A percentile compares a stretch with the other conserved stretches of the same genome.
Evolutionary conservation across 2,888 invertebrate genomes (phyloP).

Genomic region (Pherbina coryleti): DNA sequence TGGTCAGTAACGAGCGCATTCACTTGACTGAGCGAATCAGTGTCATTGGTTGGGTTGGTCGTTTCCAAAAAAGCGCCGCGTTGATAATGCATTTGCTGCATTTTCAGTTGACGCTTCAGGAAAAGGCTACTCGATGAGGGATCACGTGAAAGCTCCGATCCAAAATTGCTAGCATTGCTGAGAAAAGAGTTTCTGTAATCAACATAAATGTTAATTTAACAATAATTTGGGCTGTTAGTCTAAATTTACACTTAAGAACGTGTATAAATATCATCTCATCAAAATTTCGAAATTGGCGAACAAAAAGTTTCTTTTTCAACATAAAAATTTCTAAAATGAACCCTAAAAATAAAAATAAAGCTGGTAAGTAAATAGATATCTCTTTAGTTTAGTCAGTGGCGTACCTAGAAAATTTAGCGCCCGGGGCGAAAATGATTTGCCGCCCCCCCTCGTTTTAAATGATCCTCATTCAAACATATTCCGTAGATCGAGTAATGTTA

Average conservation of each 20-base stretch:
- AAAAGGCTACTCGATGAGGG: slow-evolving; percentile 53
- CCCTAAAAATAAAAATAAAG: too few relatives aligned
- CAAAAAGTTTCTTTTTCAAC: too few relatives aligned
- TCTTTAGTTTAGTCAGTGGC: too few relatives aligned
- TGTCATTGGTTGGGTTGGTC: not conserved
- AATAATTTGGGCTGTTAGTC: not conserved
- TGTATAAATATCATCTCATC: too few relatives aligned
- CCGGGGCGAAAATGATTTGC: too few relatives aligned
- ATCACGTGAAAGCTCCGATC: slow-evolving; percentile 66
- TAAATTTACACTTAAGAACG: not conserved
- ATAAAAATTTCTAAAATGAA: too few relatives aligned
- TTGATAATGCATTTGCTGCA: slow-evolving; percentile 35
- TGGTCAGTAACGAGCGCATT: slow-evolving; percentile 30
- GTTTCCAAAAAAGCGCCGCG: slow-evolving; percentile 32
- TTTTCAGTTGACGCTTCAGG: slow-evolving; percentile 30
- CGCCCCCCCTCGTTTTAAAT: too few relatives aligned
- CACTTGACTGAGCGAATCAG: slow-evolving; percentile 19
- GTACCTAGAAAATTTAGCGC: too few relatives aligned
- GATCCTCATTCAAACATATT: too few relatives aligned
- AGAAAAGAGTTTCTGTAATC: slow-evolving; percentile 53
- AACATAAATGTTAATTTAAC: not conserved
- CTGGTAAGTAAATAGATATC: too few relatives aligned
- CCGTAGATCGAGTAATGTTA: too few relatives aligned
- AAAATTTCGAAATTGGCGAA: too few relatives aligned
- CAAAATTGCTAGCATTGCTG: slow-evolving; percentile 65